A percentile compares a stretch with the other conserved stretches of the same genome.
phyloP scores from a whole-genome alignment of 2,113 vertebrate species.

The Rhadina sibilatrix region DNA sequence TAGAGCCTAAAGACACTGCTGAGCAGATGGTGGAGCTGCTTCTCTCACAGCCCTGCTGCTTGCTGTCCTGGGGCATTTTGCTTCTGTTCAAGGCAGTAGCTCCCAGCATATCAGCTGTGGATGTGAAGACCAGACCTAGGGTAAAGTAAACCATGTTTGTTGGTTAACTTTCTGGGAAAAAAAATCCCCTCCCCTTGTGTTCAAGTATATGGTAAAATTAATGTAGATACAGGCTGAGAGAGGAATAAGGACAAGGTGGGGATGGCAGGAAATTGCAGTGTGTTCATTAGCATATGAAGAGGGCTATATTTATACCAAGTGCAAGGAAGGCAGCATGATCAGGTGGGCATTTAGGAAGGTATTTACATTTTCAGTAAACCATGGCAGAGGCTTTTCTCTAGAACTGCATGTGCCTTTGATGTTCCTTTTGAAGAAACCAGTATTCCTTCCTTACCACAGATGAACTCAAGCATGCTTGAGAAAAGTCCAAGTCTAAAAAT shows the following conservation, averaged over 20 bases:
- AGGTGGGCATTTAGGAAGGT: not conserved
- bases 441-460: not conserved
- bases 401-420: not conserved
- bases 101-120: not conserved
- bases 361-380: not conserved
- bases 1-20: not conserved
- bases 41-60: not conserved
- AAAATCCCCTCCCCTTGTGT: not conserved
- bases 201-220: not conserved
- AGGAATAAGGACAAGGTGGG: slow-evolving; percentile 14
- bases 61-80: not conserved
- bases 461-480: slow-evolving; percentile 5
- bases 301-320: slow-evolving; percentile 30
- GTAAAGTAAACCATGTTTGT: not conserved
- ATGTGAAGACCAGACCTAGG: not conserved
- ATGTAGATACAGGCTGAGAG: not conserved
- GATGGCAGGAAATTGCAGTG: slow-evolving; percentile 31
- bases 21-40: slow-evolving; percentile 17
- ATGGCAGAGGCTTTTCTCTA: not conserved
- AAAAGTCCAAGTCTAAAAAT: slow-evolving; percentile 38
- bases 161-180: not conserved
- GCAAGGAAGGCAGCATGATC: not conserved
- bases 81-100: not conserved
- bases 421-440: not conserved
- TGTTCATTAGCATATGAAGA: slow-evolving; percentile 46